Conservation (phyloP, 2,888 invertebrate species). For the Lydus trimaculatus region DNA sequence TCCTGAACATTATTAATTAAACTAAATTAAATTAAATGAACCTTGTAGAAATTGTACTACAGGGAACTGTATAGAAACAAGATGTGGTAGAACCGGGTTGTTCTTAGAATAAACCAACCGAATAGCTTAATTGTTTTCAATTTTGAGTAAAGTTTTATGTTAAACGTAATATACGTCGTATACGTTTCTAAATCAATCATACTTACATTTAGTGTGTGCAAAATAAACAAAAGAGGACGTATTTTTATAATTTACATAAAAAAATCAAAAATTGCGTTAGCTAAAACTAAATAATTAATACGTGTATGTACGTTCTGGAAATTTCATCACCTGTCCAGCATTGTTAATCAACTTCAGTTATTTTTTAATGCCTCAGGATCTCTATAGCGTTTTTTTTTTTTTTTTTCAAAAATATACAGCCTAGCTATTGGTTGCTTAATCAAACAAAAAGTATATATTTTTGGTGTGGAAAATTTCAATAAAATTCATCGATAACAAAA, state of each 20-base stretch:
- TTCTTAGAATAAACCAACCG: conserved; percentile 30
- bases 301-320: not conserved
- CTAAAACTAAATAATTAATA: not conserved
- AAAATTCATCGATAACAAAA: not conserved
- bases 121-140: conserved; percentile 27
- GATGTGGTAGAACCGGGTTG: conserved; percentile 29
- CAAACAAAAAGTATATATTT: not conserved
- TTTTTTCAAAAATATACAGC: not conserved
- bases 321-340: not conserved
- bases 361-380: not conserved
- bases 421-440: conserved; percentile 1
- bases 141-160: conserved; percentile 18
- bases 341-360: not conserved
- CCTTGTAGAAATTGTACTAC: conserved; percentile 26
- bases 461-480: not conserved
- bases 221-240: no score
- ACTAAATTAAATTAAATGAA: conserved; percentile 32
- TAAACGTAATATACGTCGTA: conserved; percentile 21
- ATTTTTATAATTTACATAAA: no score
- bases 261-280: no score
- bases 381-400: not conserved
- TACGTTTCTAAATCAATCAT: conserved; percentile 14
- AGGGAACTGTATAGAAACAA: conserved; percentile 27
- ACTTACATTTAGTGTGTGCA: not conserved
- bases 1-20: conserved; percentile 30